These are phyloP conservation scores for Cliona cf. orientalis DNA, from an alignment of 37 sponge, comb jelly and placozoan genomes.

Conservation along the genomic window DNA sequence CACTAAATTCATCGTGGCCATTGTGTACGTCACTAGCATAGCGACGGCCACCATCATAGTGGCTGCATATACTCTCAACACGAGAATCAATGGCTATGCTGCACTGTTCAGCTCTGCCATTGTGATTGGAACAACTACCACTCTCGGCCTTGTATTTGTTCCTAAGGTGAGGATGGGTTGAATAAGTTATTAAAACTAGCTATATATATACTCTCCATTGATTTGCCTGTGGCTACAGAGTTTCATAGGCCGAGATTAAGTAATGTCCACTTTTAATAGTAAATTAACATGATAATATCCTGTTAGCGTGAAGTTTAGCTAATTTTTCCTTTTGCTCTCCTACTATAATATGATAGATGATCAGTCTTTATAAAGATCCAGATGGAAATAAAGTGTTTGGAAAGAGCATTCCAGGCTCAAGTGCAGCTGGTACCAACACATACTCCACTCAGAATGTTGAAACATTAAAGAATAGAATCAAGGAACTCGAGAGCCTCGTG, in stretches of 20 bases:
- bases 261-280: neutral
- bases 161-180: constrained; percentile 33
- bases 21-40: constrained; percentile 55
- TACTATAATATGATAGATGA: constrained; percentile 43
- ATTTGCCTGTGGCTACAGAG: neutral
- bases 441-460: too few species aligned
- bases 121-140: constrained; percentile 29
- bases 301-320: too few species aligned
- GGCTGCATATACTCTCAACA: constrained; percentile 10
- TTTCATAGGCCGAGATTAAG: neutral
- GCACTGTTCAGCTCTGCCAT: constrained; percentile 13
- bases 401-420: neutral
- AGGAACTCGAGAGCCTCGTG: too few species aligned
- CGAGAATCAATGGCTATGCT: constrained; percentile 24
- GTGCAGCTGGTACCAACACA: neutral
- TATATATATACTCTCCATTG: neutral
- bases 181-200: neutral
- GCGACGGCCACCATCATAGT: constrained; percentile 41
- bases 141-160: constrained; percentile 49
- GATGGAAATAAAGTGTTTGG: constrained; percentile 25
- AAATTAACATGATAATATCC: too few species aligned
- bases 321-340: neutral
- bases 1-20: constrained; percentile 49
- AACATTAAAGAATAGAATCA: too few species aligned
- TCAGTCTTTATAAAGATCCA: constrained; percentile 42